A percentile compares a stretch with the other conserved stretches of the same genome.
Conservation (phyloP, 2,888 invertebrate genomes). For the Dendrolimus pini region DNA sequence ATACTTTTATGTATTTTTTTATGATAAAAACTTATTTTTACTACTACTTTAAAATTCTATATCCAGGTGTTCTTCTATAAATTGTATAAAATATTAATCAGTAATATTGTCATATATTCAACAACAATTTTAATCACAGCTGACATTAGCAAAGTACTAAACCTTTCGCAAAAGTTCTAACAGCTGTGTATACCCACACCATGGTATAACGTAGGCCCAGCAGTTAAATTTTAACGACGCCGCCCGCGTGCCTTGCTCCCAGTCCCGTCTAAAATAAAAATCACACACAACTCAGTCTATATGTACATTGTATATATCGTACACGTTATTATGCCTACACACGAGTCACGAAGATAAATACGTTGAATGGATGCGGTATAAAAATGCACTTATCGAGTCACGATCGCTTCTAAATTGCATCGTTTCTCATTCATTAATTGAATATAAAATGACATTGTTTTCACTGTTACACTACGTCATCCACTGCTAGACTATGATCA, state of each 20-base stretch:
- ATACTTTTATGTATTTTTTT: too few relatives aligned
- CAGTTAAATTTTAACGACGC: conserved; percentile 42
- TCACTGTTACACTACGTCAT: neutral
- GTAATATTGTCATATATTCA: too few relatives aligned
- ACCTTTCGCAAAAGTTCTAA: conserved; percentile 8
- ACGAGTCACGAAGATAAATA: conserved; percentile 13
- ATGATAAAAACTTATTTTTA: too few relatives aligned
- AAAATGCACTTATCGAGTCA: conserved; percentile 12
- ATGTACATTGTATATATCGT: neutral
- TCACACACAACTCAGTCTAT: conserved; percentile 8
- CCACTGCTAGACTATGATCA: too few relatives aligned
- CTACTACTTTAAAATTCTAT: too few relatives aligned
- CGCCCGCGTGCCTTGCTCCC: conserved; percentile 24
- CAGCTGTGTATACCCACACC: conserved; percentile 2
- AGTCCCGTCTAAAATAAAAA: conserved; percentile 35
- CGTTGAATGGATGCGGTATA: conserved; percentile 25
- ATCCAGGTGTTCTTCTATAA: too few relatives aligned
- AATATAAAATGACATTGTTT: neutral
- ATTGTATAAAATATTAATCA: too few relatives aligned
- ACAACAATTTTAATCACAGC: neutral
- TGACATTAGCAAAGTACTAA: conserved; percentile 4
- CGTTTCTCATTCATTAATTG: neutral
- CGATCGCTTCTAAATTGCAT: conserved; percentile 2
- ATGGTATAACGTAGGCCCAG: conserved; percentile 27
- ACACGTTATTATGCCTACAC: neutral